Conservation (phyloP, 2,888 invertebrate genomes). For the Parnassius smintheus region DNA sequence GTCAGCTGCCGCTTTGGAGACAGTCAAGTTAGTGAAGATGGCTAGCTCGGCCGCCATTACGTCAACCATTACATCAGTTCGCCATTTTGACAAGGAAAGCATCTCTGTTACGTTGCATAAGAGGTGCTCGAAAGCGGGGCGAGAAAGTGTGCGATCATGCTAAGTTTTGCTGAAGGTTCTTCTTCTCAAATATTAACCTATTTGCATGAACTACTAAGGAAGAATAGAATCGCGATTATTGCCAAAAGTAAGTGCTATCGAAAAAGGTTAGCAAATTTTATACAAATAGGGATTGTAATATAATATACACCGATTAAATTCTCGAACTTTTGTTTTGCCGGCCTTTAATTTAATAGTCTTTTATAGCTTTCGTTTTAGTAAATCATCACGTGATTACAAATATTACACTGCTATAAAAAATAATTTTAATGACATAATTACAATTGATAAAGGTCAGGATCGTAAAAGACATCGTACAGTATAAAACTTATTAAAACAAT, state of each 20-base stretch:
- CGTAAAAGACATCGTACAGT: too few species aligned
- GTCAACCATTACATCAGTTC: slow-evolving; percentile 55
- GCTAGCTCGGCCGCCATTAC: slow-evolving; percentile 45
- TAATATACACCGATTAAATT: background rate
- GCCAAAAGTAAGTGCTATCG: too few species aligned
- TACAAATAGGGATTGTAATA: background rate
- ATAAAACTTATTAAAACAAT: too few species aligned
- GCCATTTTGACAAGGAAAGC: slow-evolving; percentile 51
- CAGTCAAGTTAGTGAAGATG: slow-evolving; percentile 21
- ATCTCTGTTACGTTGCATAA: slow-evolving; percentile 38
- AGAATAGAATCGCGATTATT: background rate
- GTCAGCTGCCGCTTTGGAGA: slow-evolving; percentile 8
- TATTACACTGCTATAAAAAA: too few species aligned
- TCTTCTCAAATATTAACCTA: slow-evolving; percentile 19
- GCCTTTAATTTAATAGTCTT: too few species aligned
- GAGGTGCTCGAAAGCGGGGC: slow-evolving; percentile 33
- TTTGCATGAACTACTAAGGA: slow-evolving; percentile 15
- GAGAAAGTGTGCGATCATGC: slow-evolving; percentile 35
- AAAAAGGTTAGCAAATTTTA: background rate
- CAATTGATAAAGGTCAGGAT: too few species aligned
- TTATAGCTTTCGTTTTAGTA: too few species aligned
- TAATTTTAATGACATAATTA: too few species aligned
- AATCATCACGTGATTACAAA: too few species aligned
- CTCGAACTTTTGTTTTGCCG: too few species aligned
- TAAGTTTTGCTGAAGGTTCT: slow-evolving; percentile 20